A percentile compares a stretch with the other conserved stretches of the same genome.
Conservation (phyloP, 2,113 vertebrate species). For the Excalfactoria chinensis region DNA sequence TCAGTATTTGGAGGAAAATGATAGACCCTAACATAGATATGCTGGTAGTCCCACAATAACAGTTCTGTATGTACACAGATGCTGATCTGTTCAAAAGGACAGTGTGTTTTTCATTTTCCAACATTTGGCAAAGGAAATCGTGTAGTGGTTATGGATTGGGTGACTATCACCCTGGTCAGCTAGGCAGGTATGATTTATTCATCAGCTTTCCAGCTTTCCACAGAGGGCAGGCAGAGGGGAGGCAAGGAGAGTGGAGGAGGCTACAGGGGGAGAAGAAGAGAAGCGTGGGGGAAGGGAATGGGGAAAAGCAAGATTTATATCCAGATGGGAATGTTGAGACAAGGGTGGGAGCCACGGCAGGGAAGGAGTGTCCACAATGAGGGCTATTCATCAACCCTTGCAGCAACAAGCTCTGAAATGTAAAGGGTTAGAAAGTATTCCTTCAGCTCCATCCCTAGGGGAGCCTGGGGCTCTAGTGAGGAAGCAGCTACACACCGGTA, state of each 20-base stretch:
- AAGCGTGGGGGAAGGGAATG: conserved; percentile 24
- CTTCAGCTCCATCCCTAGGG: conserved; percentile 60
- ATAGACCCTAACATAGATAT: conserved; percentile 31
- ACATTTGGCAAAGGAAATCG: conserved; percentile 52
- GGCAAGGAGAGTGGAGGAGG: neutral
- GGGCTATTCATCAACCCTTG: conserved; percentile 71
- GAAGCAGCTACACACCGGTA: conserved; percentile 49
- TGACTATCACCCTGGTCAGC: conserved; percentile 57
- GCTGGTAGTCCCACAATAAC: conserved; percentile 47
- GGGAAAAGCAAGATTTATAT: conserved; percentile 75
- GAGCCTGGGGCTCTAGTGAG: conserved; percentile 38
- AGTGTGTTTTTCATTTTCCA: conserved; percentile 65
- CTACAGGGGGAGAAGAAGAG: conserved; percentile 14
- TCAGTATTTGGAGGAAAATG: neutral
- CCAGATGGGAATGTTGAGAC: conserved; percentile 69
- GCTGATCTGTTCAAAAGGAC: conserved; percentile 56
- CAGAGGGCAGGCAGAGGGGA: neutral
- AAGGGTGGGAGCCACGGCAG: conserved; percentile 54
- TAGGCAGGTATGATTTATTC: conserved; percentile 64
- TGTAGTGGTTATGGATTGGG: conserved; percentile 69
- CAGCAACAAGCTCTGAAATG: conserved; percentile 53
- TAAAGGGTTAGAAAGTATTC: conserved; percentile 64
- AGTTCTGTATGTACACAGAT: conserved; percentile 55
- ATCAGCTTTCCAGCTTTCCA: conserved; percentile 64
- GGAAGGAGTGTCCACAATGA: conserved; percentile 71